phyloP scores from a whole-genome alignment of 1,140 invertebrate species.

The Heliconius hermathena region DNA sequence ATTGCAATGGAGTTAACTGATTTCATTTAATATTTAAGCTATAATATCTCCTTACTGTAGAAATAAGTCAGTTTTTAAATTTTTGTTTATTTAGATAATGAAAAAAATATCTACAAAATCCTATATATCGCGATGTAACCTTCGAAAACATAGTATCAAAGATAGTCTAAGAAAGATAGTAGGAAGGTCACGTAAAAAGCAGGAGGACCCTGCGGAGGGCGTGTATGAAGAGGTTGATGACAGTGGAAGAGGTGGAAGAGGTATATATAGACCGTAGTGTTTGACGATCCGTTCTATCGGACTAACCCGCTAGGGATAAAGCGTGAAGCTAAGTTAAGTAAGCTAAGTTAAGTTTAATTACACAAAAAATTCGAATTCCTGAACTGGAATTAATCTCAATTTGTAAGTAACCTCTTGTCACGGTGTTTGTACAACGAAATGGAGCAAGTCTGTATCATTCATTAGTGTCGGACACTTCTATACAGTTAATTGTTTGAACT shows the following conservation, averaged over 20 bases:
- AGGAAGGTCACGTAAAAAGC: no score
- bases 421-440: slow-evolving; percentile 77
- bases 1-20: slow-evolving; percentile 42
- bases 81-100: no score
- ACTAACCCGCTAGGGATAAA: no score
- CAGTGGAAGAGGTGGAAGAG: no score
- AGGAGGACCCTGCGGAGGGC: no score
- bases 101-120: background rate
- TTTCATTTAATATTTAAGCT: slow-evolving; percentile 41
- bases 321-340: no score
- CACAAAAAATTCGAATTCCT: slow-evolving; percentile 41
- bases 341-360: background rate
- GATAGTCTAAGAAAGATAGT: no score
- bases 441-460: slow-evolving; percentile 78
- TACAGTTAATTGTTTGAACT: slow-evolving; percentile 81
- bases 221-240: no score
- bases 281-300: no score
- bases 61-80: background rate
- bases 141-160: no score
- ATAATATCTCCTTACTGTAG: background rate
- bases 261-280: no score
- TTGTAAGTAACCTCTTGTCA: slow-evolving; percentile 72
- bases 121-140: background rate
- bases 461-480: slow-evolving; percentile 81
- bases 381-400: slow-evolving; percentile 78